Evolutionary conservation across 2,888 invertebrate genomes (phyloP).

Genomic region (Andrena dorsata): DNA sequence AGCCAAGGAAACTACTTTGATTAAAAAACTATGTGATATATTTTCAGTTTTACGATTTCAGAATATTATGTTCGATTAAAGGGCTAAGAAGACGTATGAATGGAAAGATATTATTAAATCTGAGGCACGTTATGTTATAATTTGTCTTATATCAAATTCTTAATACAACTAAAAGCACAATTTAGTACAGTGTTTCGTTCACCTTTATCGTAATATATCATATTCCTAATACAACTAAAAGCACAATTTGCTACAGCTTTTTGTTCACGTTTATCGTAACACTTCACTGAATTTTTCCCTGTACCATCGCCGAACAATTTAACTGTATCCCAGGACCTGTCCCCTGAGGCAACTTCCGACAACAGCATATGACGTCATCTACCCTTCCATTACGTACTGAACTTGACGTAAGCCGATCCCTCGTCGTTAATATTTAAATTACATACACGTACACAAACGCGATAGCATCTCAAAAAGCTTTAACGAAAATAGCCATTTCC

Average conservation of each 20-base stretch:
- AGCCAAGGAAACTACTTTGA: no score
- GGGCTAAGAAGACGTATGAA: no score
- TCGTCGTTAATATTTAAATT: slow-evolving; percentile 63
- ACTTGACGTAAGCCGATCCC: slow-evolving; percentile 49
- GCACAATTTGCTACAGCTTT: background rate
- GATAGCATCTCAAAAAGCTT: background rate
- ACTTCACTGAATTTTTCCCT: slow-evolving; percentile 25
- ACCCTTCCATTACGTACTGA: slow-evolving; percentile 28
- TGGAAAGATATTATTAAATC: no score
- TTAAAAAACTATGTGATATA: no score
- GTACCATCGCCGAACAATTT: slow-evolving; percentile 32
- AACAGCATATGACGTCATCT: slow-evolving; percentile 65
- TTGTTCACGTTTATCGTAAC: slow-evolving; percentile 12
- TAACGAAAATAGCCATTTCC: no score
- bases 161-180: background rate
- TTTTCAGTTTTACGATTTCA: no score
- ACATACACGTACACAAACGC: background rate
- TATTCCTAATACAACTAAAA: background rate
- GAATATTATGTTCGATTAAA: no score
- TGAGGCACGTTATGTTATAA: no score
- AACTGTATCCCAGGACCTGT: slow-evolving; percentile 48
- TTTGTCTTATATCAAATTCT: background rate
- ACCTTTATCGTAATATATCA: background rate
- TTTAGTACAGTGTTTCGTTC: background rate
- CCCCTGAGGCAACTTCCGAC: slow-evolving; percentile 57